Conservation (phyloP, 2,888 invertebrate species). For the Epinotia ramella region DNA sequence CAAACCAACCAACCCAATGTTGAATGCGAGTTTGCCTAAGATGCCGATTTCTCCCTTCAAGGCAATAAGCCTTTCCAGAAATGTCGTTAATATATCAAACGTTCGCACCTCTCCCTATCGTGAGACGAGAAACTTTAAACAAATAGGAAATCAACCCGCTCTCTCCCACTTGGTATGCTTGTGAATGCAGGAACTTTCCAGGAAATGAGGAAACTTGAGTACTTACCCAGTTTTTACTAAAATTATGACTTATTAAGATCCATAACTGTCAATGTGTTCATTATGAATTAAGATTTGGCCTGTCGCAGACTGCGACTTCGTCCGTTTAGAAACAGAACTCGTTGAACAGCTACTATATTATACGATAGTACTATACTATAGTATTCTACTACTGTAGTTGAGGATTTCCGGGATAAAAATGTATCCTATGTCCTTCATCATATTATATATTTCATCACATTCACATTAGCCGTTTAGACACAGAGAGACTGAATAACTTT, state of each 20-base stretch:
- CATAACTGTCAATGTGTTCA: too few species aligned
- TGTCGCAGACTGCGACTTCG: too few species aligned
- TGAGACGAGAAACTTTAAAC: conserved; percentile 33
- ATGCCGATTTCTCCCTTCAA: background rate
- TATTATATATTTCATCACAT: too few species aligned
- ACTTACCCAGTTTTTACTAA: conserved; percentile 5
- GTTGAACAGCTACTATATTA: too few species aligned
- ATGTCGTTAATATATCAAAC: conserved; percentile 24
- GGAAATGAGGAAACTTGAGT: conserved; percentile 34
- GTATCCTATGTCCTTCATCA: too few species aligned
- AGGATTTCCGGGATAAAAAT: too few species aligned
- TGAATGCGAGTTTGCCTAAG: background rate
- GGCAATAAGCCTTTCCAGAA: conserved; percentile 13
- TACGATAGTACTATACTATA: too few species aligned
- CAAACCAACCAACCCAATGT: background rate
- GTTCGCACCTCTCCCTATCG: conserved; percentile 26
- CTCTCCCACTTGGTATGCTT: conserved; percentile 10
- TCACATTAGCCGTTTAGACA: too few species aligned
- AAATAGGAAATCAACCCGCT: conserved; percentile 41
- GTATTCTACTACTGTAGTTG: too few species aligned
- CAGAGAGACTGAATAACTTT: too few species aligned
- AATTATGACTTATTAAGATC: background rate
- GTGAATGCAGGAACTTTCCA: conserved; percentile 20
- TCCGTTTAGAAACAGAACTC: too few species aligned
- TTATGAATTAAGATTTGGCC: too few species aligned